A percentile compares a stretch with the other conserved stretches of the same genome.
Conservation (phyloP, 2,888 invertebrate species). For the Agonum fuliginosum region DNA sequence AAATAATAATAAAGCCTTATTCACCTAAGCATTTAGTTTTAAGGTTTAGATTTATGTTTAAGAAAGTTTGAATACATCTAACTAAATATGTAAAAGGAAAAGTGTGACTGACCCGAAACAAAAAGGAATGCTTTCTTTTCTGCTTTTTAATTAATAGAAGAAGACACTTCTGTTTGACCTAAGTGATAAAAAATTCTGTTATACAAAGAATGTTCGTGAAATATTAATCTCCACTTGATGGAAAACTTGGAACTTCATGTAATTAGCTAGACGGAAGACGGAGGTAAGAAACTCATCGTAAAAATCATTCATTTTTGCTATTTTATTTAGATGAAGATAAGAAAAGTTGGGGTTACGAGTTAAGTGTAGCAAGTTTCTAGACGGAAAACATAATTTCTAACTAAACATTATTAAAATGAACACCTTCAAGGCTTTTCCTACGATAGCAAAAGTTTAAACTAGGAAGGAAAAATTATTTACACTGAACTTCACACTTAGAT, state of each 20-base stretch:
- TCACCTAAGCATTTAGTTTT: too few relatives aligned
- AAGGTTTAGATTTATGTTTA: too few relatives aligned
- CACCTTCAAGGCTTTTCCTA: neutral
- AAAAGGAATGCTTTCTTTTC: too few relatives aligned
- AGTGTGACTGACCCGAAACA: too few relatives aligned
- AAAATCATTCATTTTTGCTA: slow-evolving; percentile 43
- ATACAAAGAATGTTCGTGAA: slow-evolving; percentile 12
- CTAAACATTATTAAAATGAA: slow-evolving; percentile 34
- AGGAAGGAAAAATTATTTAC: slow-evolving; percentile 7
- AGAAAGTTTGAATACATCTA: too few relatives aligned
- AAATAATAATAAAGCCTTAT: too few relatives aligned
- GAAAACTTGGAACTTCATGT: slow-evolving; percentile 36
- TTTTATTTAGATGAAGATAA: slow-evolving; percentile 37
- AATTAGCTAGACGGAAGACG: slow-evolving; percentile 27
- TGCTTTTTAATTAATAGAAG: slow-evolving; percentile 15
- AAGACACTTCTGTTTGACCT: slow-evolving; percentile 27
- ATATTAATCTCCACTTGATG: slow-evolving; percentile 20
- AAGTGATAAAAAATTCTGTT: slow-evolving; percentile 32
- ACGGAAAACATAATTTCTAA: slow-evolving; percentile 18
- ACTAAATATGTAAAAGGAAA: too few relatives aligned
- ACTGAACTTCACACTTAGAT: neutral
- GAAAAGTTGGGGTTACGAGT: slow-evolving; percentile 16
- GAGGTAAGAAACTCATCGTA: slow-evolving; percentile 2
- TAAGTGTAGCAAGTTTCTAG: slow-evolving; percentile 4
- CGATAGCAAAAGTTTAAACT: neutral